Evolutionary conservation across 1,140 invertebrate genomes (phyloP), one percentile per base, ranked within the genome.

Genomic region (Papilio helenus): DNA sequence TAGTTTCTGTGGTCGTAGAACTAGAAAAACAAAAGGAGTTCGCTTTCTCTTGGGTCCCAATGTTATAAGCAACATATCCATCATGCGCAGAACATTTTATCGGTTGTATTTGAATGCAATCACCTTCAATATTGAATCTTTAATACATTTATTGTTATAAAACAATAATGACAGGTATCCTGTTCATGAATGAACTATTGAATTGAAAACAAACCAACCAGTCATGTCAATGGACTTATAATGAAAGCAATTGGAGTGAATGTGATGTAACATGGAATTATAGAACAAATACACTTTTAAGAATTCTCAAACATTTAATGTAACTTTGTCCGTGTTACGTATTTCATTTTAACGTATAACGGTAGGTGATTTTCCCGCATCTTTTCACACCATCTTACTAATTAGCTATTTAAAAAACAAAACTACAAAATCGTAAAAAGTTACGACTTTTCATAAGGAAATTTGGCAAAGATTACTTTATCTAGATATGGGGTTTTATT

Each of bases 221-320:
- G 20, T 61, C 58, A 26, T 26, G 23, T 26, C 58, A 61, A 61
- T 61, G 58, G 58, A 61, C 58, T 14, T 23, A 8, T 58, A 29
- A 61, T 61, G 20, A 61, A 61, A 61, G 23, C 58, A 61, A 61
- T 61, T 61, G 58, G 23, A 58, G n/a, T 58, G 55, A 61, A 61
- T 23, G 23, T 61, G 58, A 61, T 61, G 55, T 23, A 61, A 26
- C 14, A 16, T 61, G 14, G 44, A 46, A 46, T 14, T 46, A 12
- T 46, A 61, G 58, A 61, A 61, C 20, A 61, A 9, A 26, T 55
- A 23, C 9, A 26, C 23, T 61, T 18, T 23, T 23, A 10, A 23
- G 10, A 61, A 23, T 23, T 26, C 7, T 58, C 18, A 8, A 34
- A 34, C 34, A 34, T 34, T 34, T 34, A n/a, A 34, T 34, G 34